Percentiles rank a stretch among this genome's conserved stretches.
Conservation (phyloP, 1,140 invertebrate genomes). For the Alviniconcha marisindica region DNA sequence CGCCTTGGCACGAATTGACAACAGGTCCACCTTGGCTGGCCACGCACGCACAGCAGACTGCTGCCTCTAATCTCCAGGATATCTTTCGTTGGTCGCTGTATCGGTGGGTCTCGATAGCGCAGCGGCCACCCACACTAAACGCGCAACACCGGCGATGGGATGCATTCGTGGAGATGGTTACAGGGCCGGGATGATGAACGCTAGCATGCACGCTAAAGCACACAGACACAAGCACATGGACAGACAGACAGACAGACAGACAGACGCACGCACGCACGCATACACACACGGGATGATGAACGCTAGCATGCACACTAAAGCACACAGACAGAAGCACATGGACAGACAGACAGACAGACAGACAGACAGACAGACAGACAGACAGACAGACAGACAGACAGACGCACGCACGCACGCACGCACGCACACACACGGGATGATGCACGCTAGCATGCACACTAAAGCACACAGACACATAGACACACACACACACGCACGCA, state of each 20-base stretch:
- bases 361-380: not conserved
- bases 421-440: not conserved
- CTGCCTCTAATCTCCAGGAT: no score
- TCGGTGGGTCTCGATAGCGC: no score
- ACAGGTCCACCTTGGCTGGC: no score
- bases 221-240: not conserved
- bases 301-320: not conserved
- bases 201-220: not conserved
- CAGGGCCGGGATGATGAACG: not conserved
- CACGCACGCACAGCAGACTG: no score
- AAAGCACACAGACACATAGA: not conserved
- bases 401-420: not conserved
- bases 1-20: no score
- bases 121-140: no score
- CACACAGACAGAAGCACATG: not conserved
- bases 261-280: not conserved
- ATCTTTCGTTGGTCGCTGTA: no score
- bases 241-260: conserved; percentile 16
- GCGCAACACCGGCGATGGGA: no score
- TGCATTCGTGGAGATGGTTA: no score
- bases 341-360: not conserved
- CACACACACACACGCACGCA: conserved; percentile 1
- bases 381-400: not conserved
- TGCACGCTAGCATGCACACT: not conserved
- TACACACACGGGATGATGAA: conserved; percentile 6